A percentile compares a stretch with the other conserved stretches of the same genome.
These are phyloP conservation scores for Euphydryas editha DNA, from an alignment of 2,888 invertebrate genomes.

Conservation along the genomic window DNA sequence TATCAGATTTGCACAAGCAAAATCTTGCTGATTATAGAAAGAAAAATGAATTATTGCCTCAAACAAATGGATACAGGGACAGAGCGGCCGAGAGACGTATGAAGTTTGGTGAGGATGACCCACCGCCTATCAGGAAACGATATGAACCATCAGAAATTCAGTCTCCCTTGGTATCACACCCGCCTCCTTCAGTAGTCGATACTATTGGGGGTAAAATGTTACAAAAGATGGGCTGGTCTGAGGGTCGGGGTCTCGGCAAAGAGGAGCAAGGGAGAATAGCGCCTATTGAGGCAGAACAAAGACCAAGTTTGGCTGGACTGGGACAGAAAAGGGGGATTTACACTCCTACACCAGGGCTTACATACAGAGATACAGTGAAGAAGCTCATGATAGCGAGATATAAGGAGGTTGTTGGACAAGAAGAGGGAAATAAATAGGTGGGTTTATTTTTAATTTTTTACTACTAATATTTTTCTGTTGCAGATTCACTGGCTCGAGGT, in stretches of 20 bases:
- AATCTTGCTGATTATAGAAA: conserved; percentile 86
- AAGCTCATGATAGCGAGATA: conserved; percentile 95
- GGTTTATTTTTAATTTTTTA: conserved; percentile 52
- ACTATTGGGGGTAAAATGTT: conserved; percentile 97
- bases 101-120: conserved; percentile 95
- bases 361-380: conserved; percentile 94
- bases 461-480: conserved; percentile 49
- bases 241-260: conserved; percentile 97
- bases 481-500: conserved; percentile 63
- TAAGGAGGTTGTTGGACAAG: conserved; percentile 89
- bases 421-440: conserved; percentile 75
- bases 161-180: conserved; percentile 81
- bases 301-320: conserved; percentile 91
- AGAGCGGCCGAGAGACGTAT: conserved; percentile 97
- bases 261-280: conserved; percentile 96
- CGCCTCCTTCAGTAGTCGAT: conserved; percentile 89
- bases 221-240: conserved; percentile 99
- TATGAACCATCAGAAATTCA: conserved; percentile 65
- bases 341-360: conserved; percentile 91
- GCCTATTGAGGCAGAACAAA: conserved; percentile 91
- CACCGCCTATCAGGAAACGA: conserved; percentile 76
- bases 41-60: conserved; percentile 64
- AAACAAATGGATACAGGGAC: conserved; percentile 90
- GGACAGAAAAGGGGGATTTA: conserved; percentile 92
- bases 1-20: conserved; percentile 97